Base-by-base conservation (phyloP, 2,888 invertebrate species). In the Eudasyphora cyanicolor region DNA sequence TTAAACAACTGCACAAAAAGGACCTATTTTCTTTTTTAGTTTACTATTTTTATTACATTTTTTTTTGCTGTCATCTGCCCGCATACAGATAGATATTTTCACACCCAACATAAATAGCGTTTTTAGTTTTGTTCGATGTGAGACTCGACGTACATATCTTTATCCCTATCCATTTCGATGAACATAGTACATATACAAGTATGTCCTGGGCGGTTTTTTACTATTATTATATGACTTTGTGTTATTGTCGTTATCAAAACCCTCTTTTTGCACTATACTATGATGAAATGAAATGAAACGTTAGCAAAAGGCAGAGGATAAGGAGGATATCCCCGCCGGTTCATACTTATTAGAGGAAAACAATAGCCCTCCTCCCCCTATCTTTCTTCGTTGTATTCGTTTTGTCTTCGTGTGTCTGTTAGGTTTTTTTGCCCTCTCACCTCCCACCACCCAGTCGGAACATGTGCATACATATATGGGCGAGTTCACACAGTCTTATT, bases 91-190 rank as follows among this genome's bases (percentile, higher is more conserved):
- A 35, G 35, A 57, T 38, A 57, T 57, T 73, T 71, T 57, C 71
- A 73, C 71, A 57, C 71, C n/a, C 38, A 57, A 38, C 71, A 73
- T 73, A 73, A 73, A 73, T 24, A 73, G 38, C 21, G 21, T 35
- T 57, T 73, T 51, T 49, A 69, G 49, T 49, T 70, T 70, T 69
- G 24, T 69, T 24, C 57, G 1, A n/a, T n/a, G n/a, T n/a, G n/a
- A n/a, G n/a, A n/a, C n/a, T n/a, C n/a, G n/a, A n/a, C n/a, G n/a
- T n/a, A n/a, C n/a, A n/a, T n/a, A n/a, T n/a, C n/a, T n/a, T n/a
- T n/a, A n/a, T n/a, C n/a, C n/a, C n/a, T 24, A 4, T 45, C n/a
- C 21, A 54, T 54, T n/a, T n/a, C 54, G 24, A 3, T 21, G 12
- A 24, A 54, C 24, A n/a, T n/a, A n/a, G 54, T 45, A 21, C 54